Percentiles rank a stretch among this genome's conserved stretches.
Evolutionary conservation across 2,113 vertebrate species (phyloP).

Genomic region (Alexandromys fortis): DNA sequence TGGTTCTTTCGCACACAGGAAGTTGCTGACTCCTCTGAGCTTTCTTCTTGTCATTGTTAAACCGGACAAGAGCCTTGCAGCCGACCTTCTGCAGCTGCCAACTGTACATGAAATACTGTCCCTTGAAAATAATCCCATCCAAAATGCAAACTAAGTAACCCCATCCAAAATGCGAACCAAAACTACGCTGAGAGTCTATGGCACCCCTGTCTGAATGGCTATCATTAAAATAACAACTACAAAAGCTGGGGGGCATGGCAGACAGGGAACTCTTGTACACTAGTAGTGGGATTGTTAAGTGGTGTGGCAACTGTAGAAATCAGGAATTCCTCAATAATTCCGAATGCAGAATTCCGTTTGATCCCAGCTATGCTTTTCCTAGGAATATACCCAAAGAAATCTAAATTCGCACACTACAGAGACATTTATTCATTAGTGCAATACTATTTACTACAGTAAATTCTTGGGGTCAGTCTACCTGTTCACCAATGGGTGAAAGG

Average conservation of each 20-base stretch:
- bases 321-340: not conserved
- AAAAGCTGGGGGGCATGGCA: no score
- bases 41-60: not conserved
- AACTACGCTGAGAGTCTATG: not conserved
- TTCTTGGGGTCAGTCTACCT: not conserved
- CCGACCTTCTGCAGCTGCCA: not conserved
- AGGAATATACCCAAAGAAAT: not conserved
- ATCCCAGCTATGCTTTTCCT: not conserved
- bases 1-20: not conserved
- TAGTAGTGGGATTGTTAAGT: no score
- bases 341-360: not conserved
- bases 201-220: not conserved
- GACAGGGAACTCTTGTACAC: not conserved
- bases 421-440: not conserved
- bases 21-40: not conserved
- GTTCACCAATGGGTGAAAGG: not conserved
- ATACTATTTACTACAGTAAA: not conserved
- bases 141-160: not conserved
- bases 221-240: not conserved
- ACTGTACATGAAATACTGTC: not conserved
- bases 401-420: not conserved
- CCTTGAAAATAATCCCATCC: not conserved
- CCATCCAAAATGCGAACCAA: no score
- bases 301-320: not conserved
- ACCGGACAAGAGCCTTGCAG: not conserved